Evolutionary conservation across 2,113 vertebrate genomes (phyloP).

Genomic region (Pollimyrus isidori): DNA sequence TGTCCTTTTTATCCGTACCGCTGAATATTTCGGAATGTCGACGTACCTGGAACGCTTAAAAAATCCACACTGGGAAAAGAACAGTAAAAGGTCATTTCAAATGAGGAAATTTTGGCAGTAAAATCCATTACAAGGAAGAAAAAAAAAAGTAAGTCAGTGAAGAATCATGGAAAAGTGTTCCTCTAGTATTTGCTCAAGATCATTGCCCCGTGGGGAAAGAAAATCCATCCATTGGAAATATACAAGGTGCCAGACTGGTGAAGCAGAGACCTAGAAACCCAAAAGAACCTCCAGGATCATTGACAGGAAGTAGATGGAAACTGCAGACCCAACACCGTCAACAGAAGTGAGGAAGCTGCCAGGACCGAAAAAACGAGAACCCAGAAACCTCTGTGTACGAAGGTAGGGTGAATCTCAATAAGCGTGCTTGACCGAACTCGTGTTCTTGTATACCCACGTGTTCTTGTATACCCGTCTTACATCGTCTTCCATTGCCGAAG

Average conservation of each 20-base stretch:
- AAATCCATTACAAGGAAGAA: background rate
- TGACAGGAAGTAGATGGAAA: background rate
- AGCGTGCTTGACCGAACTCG: too few relatives aligned
- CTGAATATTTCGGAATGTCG: constrained; percentile 81
- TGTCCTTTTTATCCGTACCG: constrained; percentile 86
- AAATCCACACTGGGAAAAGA: constrained; percentile 80
- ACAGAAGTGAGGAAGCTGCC: background rate
- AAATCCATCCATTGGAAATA: background rate
- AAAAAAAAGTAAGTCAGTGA: background rate
- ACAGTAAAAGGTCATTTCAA: constrained; percentile 12
- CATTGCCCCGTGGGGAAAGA: constrained; percentile 43
- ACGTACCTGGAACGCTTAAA: constrained; percentile 88
- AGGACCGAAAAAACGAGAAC: background rate
- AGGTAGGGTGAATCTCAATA: too few relatives aligned
- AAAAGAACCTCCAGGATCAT: constrained; percentile 32
- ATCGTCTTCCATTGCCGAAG: too few relatives aligned
- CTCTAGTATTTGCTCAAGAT: constrained; percentile 19
- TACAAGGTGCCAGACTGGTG: constrained; percentile 31
- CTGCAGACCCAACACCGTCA: background rate
- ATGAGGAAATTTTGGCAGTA: background rate
- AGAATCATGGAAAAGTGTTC: background rate
- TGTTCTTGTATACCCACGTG: too few relatives aligned
- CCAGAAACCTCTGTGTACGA: background rate
- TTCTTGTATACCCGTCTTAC: too few relatives aligned
- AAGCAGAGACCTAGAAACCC: constrained; percentile 26